Percentiles rank a stretch among this genome's conserved stretches.
phyloP scores from a whole-genome alignment of 2,888 invertebrate species.

The Hipparchia sbordonii region DNA sequence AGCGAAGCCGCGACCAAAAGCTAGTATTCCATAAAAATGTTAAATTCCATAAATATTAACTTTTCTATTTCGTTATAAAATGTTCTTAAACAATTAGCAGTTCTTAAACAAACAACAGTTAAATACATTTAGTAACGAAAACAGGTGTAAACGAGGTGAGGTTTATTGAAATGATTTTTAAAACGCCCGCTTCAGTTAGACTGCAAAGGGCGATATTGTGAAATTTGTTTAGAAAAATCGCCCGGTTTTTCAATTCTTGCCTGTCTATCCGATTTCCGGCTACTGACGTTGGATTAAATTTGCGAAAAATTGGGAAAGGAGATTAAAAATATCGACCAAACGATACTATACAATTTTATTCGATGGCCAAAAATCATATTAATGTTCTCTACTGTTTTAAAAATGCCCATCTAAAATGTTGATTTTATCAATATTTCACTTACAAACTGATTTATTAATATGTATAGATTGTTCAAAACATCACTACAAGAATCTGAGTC shows the following conservation, averaged over 20 bases:
- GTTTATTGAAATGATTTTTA: not conserved
- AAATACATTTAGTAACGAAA: not conserved
- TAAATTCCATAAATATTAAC: too few relatives aligned
- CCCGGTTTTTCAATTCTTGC: slow-evolving; percentile 19
- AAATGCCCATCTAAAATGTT: not conserved
- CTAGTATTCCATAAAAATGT: too few relatives aligned
- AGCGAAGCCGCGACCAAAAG: too few relatives aligned
- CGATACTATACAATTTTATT: too few relatives aligned
- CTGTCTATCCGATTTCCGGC: slow-evolving; percentile 12
- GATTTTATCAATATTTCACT: too few relatives aligned
- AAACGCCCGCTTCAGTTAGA: not conserved
- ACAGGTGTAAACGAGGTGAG: not conserved
- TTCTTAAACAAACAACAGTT: too few relatives aligned
- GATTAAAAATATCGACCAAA: slow-evolving; percentile 6
- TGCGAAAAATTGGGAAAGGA: slow-evolving; percentile 7
- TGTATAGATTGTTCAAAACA: too few relatives aligned
- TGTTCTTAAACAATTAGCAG: too few relatives aligned
- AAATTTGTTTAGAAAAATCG: slow-evolving; percentile 5
- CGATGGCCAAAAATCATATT: too few relatives aligned
- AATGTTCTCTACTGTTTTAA: not conserved
- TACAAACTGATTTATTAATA: too few relatives aligned
- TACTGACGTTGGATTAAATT: slow-evolving; percentile 13
- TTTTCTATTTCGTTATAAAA: too few relatives aligned
- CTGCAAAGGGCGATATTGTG: not conserved
- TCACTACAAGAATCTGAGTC: too few relatives aligned